These are phyloP conservation scores for Nymphalis polychloros DNA, from an alignment of 2,888 invertebrate species.

Conservation along the genomic window DNA sequence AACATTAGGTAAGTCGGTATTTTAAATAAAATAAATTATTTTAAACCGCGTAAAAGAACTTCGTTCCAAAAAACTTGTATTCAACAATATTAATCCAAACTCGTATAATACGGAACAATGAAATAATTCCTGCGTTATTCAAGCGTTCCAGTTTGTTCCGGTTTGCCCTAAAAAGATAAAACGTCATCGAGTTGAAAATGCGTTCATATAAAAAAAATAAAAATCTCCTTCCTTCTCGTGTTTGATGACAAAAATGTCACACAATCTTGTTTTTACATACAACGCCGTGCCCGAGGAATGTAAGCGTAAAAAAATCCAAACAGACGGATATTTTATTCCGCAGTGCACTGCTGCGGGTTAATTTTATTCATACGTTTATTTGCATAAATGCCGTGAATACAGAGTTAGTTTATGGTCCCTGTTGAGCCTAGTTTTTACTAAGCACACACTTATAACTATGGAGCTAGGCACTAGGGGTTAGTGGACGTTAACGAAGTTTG, in stretches of 20 bases:
- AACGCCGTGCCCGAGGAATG: not conserved
- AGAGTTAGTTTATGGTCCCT: conserved; percentile 16
- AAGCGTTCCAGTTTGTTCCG: too few species aligned
- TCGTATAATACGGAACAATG: too few species aligned
- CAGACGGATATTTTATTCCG: conserved; percentile 12
- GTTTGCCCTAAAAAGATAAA: too few species aligned
- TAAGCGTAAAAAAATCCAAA: not conserved
- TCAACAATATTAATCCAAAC: too few species aligned
- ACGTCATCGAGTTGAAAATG: too few species aligned
- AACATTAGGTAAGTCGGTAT: too few species aligned
- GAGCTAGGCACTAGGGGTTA: not conserved
- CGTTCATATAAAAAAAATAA: not conserved
- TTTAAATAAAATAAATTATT: too few species aligned
- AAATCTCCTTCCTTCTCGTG: not conserved
- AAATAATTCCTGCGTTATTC: too few species aligned
- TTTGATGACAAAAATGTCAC: not conserved
- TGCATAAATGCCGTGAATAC: conserved; percentile 45
- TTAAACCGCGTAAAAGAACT: too few species aligned
- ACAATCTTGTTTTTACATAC: not conserved
- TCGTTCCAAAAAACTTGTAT: too few species aligned
- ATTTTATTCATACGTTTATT: conserved; percentile 51
- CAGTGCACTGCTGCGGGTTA: conserved; percentile 19
- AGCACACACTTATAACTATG: not conserved
- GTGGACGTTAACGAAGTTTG: not conserved
- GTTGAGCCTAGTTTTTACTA: conserved; percentile 22